These are phyloP conservation scores for Ephydatia muelleri DNA, from an alignment of 37 sponge, comb jelly and placozoan species.

Conservation along the genomic window DNA sequence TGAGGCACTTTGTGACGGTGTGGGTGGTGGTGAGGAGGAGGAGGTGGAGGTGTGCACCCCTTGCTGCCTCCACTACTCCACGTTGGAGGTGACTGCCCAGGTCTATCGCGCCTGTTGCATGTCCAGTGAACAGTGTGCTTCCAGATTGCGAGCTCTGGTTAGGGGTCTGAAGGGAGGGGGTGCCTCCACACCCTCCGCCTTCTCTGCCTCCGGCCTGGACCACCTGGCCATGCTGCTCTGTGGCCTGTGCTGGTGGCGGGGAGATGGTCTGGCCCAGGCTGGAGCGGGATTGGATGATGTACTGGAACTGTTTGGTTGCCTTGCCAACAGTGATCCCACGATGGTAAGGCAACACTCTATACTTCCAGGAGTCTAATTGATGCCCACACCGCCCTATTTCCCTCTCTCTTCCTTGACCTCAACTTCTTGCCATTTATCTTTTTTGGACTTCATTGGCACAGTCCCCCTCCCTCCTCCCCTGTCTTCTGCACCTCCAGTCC, in stretches of 20 bases:
- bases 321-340: constrained; percentile 14
- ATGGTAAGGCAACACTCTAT: neutral
- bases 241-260: neutral
- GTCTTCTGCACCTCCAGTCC: constrained; percentile 23
- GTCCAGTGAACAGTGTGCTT: neutral
- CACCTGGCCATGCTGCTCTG: constrained; percentile 2
- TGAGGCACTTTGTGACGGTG: neutral
- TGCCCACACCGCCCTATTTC: neutral
- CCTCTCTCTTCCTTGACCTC: too few species aligned
- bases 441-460: constrained; percentile 5
- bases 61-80: neutral
- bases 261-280: neutral
- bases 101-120: neutral
- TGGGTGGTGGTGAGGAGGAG: neutral
- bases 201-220: neutral
- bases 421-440: too few species aligned
- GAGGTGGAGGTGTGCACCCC: neutral
- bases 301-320: neutral
- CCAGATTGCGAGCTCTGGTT: neutral
- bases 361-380: neutral
- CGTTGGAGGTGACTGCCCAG: neutral
- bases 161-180: neutral
- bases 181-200: neutral
- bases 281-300: neutral
- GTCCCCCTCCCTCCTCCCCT: constrained; percentile 32